Conservation (phyloP, 2,113 vertebrate genomes). For the Elachura formosa region DNA sequence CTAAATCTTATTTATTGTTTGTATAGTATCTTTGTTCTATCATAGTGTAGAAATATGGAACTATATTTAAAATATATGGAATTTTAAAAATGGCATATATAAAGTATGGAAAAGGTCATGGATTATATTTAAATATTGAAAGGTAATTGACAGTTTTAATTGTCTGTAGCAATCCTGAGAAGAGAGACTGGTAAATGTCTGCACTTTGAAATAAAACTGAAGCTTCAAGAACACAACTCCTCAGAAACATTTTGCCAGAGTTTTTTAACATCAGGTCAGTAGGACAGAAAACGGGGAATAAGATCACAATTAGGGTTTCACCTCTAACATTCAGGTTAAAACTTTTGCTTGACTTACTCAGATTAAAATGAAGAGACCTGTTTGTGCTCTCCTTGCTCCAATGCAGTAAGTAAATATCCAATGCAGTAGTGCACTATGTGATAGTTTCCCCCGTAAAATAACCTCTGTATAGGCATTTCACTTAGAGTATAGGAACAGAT, state of each 20-base stretch:
- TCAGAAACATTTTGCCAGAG: neutral
- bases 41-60: neutral
- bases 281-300: neutral
- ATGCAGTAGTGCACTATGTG: neutral
- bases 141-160: neutral
- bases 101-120: neutral
- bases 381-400: neutral
- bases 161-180: neutral
- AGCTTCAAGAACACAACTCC: neutral
- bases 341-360: neutral
- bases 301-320: neutral
- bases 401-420: neutral
- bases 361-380: neutral
- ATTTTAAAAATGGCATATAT: neutral
- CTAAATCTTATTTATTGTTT: neutral
- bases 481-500: neutral
- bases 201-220: neutral
- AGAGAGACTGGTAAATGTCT: neutral
- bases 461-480: neutral
- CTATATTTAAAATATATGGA: neutral
- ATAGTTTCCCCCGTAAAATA: neutral
- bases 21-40: neutral
- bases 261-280: neutral
- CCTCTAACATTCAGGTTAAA: neutral
- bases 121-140: neutral